Conservation (phyloP, 2,797 vertebrate species). For the Benthosema pterotum region DNA sequence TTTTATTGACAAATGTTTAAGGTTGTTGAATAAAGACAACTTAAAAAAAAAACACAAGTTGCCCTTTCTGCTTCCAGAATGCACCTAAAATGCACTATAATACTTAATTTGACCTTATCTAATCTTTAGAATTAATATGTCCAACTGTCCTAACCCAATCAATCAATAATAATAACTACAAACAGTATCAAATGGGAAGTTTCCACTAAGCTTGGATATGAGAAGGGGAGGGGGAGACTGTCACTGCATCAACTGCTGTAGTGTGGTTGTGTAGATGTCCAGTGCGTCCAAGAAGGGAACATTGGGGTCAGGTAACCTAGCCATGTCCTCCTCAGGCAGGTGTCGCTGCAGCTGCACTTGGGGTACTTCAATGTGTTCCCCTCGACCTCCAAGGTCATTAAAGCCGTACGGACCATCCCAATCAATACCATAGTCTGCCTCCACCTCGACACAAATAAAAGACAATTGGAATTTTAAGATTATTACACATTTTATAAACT, state of each 20-base stretch:
- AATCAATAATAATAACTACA: too few species aligned
- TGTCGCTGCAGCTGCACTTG: background rate
- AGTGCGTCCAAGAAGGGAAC: slow-evolving; percentile 1
- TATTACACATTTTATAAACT: background rate
- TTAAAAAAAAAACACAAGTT: too few species aligned
- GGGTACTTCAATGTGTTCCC: background rate
- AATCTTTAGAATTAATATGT: too few species aligned
- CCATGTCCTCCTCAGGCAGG: background rate
- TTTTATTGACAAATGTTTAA: too few species aligned
- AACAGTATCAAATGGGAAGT: too few species aligned
- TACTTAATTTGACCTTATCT: too few species aligned
- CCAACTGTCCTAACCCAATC: too few species aligned
- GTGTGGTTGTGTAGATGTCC: slow-evolving; percentile 2
- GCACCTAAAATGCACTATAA: too few species aligned
- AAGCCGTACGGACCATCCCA: background rate
- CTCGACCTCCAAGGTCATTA: slow-evolving; percentile 4
- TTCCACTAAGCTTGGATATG: too few species aligned
- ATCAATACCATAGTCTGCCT: slow-evolving; percentile 3
- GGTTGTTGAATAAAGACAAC: too few species aligned
- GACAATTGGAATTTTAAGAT: slow-evolving; percentile 1
- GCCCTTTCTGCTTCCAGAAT: too few species aligned
- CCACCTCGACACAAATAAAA: background rate
- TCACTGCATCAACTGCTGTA: slow-evolving; percentile 2
- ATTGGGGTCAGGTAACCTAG: slow-evolving; percentile 3
- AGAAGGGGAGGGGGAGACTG: too few species aligned